These are phyloP conservation scores for Planococcus citri DNA, from an alignment of 1,140 invertebrate species.

Conservation along the genomic window DNA sequence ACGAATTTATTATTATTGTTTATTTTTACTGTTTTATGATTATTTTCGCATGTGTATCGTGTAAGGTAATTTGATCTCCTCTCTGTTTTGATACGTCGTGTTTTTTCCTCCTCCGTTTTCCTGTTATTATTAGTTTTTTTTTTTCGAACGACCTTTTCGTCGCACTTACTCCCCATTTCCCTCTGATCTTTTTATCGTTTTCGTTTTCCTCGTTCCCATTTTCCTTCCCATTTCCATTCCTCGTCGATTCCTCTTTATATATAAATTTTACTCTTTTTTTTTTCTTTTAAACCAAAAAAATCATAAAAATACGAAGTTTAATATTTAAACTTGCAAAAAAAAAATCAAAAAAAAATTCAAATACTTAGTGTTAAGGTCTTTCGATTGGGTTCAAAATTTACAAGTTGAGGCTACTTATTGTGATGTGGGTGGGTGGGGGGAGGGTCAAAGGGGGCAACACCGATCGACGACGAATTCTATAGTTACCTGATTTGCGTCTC, in stretches of 20 bases:
- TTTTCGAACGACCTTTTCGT: neutral
- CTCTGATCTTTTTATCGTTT: neutral
- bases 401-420: neutral
- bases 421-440: neutral
- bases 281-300: constrained; percentile 5
- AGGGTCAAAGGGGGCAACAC: neutral
- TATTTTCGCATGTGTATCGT: neutral
- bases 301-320: neutral
- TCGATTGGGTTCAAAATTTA: neutral
- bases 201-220: neutral
- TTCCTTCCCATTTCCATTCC: too few relatives aligned
- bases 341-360: neutral
- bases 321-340: neutral
- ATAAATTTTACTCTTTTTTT: constrained; percentile 11
- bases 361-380: neutral
- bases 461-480: neutral
- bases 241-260: neutral
- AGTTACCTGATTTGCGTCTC: constrained; percentile 4
- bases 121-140: neutral
- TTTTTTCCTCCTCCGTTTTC: neutral
- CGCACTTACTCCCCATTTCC: neutral
- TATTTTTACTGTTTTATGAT: neutral
- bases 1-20: neutral
- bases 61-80: neutral
- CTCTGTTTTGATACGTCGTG: neutral